A percentile compares a stretch with the other conserved stretches of the same genome.
Evolutionary conservation across 2,888 invertebrate genomes (phyloP).

Genomic region (Drosophila flavopinicola): DNA sequence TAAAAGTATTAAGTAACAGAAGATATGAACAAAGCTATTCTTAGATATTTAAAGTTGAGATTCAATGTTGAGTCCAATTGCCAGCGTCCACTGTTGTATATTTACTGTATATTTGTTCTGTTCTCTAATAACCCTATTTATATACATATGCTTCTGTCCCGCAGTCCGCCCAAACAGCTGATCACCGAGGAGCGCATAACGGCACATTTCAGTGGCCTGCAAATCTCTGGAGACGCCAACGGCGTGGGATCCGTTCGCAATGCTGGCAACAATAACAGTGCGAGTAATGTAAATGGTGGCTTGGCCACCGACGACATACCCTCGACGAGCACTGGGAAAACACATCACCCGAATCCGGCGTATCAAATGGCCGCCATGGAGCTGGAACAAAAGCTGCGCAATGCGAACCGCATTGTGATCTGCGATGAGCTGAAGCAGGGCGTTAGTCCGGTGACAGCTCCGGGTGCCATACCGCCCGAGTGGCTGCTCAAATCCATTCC

Average conservation of each 20-base stretch:
- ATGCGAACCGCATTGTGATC: conserved; percentile 86
- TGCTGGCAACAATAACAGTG: conserved; percentile 42
- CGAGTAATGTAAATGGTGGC: conserved; percentile 57
- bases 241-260: conserved; percentile 27
- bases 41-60: too few species aligned
- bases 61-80: too few species aligned
- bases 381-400: conserved; percentile 83
- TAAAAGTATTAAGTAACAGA: too few species aligned
- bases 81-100: too few species aligned
- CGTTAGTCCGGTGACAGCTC: conserved; percentile 79
- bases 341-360: conserved; percentile 75
- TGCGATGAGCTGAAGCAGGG: conserved; percentile 90
- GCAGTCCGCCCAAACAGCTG: conserved; percentile 88
- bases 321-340: conserved; percentile 75
- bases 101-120: not conserved
- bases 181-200: conserved; percentile 94
- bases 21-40: too few species aligned
- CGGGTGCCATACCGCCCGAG: conserved; percentile 88
- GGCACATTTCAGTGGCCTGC: conserved; percentile 90
- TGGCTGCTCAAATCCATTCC: conserved; percentile 86
- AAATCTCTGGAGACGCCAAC: conserved; percentile 86
- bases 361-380: conserved; percentile 82
- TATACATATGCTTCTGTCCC: too few species aligned
- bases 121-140: conserved; percentile 63
- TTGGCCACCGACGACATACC: conserved; percentile 72